Percentiles rank a stretch among this genome's conserved stretches.
Evolutionary conservation across 2,113 vertebrate genomes (phyloP).

Genomic region (Siniperca knerii): DNA sequence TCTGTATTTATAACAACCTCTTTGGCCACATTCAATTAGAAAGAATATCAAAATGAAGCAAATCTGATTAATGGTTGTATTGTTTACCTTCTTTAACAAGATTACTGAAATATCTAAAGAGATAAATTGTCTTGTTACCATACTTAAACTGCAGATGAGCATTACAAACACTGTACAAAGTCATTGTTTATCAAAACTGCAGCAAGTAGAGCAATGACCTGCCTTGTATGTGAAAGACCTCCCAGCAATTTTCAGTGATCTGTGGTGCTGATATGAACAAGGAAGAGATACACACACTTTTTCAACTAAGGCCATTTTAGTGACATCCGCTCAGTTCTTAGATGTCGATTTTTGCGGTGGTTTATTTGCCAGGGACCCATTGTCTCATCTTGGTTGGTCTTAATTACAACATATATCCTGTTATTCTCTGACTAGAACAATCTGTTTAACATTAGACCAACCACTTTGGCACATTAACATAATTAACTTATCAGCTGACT

Average conservation of each 20-base stretch:
- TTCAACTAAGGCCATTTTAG: conserved; percentile 41
- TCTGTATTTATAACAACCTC: neutral
- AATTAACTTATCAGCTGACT: conserved; percentile 60
- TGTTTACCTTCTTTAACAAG: neutral
- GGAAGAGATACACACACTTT: conserved; percentile 27
- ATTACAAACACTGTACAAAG: neutral
- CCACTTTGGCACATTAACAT: conserved; percentile 64
- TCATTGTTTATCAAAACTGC: conserved; percentile 9
- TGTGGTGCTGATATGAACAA: conserved; percentile 33
- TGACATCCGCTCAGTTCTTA: conserved; percentile 38
- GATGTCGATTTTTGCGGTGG: conserved; percentile 32
- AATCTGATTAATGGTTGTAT: neutral
- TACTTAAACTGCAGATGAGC: neutral
- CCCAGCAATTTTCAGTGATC: conserved; percentile 30
- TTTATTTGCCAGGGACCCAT: conserved; percentile 29
- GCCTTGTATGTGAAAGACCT: conserved; percentile 33
- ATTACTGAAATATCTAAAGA: conserved; percentile 4
- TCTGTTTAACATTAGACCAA: conserved; percentile 78
- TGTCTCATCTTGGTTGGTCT: conserved; percentile 45
- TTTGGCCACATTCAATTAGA: neutral
- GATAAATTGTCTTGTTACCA: neutral
- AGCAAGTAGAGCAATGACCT: neutral
- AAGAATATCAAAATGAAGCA: neutral
- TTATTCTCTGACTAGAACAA: conserved; percentile 61
- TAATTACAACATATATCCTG: conserved; percentile 68